Conservation (phyloP, 2,113 vertebrate species). For the Deroptyus accipitrinus region DNA sequence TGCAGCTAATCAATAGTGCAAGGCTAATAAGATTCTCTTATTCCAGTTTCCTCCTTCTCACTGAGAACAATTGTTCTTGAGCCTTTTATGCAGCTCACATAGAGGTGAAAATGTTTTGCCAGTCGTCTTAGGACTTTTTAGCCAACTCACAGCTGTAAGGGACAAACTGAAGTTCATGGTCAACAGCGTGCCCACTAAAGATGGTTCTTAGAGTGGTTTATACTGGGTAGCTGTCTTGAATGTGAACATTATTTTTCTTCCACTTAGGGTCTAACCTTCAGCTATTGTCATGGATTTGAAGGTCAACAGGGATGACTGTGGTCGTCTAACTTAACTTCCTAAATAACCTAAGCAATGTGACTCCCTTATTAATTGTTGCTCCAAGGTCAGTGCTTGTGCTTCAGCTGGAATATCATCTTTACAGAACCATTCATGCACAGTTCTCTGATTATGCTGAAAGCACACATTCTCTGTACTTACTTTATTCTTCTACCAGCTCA, state of each 20-base stretch:
- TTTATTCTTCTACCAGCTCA: background rate
- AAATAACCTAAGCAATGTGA: background rate
- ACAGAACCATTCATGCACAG: background rate
- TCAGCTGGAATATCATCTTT: background rate
- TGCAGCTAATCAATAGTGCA: background rate
- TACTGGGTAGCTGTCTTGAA: background rate
- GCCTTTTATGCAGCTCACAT: background rate
- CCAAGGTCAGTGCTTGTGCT: background rate
- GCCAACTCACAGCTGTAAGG: background rate
- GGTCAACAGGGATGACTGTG: background rate
- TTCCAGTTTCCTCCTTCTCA: background rate
- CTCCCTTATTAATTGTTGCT: background rate
- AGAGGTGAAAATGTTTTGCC: background rate
- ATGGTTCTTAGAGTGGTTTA: background rate
- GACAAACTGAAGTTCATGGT: slow-evolving; percentile 20
- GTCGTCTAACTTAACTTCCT: background rate
- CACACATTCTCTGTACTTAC: background rate
- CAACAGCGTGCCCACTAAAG: background rate
- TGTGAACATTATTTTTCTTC: background rate
- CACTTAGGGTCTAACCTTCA: background rate
- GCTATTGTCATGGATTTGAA: background rate
- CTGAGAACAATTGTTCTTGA: slow-evolving; percentile 1
- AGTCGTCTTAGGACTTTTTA: background rate
- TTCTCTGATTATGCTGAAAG: background rate
- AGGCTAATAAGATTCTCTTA: background rate